phyloP scores from a whole-genome alignment of 1,140 invertebrate species.

The Agrilus planipennis region DNA sequence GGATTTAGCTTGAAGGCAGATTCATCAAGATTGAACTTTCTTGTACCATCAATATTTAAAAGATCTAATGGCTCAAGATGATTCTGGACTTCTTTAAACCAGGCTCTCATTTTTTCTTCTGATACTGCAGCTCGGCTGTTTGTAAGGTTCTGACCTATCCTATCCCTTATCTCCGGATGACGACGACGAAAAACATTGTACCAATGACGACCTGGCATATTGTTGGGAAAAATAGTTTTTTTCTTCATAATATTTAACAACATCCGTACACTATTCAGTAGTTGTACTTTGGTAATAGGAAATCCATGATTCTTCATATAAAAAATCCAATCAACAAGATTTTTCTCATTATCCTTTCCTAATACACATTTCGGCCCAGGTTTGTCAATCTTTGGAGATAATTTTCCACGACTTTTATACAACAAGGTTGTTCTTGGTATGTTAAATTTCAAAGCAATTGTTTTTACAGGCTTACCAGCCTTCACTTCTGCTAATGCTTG shows the following conservation, averaged over 20 bases:
- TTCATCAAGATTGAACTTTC: constrained; percentile 32
- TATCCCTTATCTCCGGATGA: constrained; percentile 17
- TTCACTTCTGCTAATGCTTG: no score
- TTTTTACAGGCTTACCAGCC: no score
- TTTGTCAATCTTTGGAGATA: no score
- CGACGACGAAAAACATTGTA: constrained; percentile 20
- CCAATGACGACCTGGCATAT: constrained; percentile 22
- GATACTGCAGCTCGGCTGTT: constrained; percentile 18
- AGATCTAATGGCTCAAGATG: constrained; percentile 11
- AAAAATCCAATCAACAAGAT: constrained; percentile 27
- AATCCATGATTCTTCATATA: constrained; percentile 27
- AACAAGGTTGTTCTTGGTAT: no score
- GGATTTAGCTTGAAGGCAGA: constrained; percentile 27
- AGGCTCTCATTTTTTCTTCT: constrained; percentile 14
- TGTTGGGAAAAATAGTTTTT: constrained; percentile 23
- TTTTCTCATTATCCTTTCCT: constrained; percentile 22
- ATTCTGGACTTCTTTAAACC: constrained; percentile 19
- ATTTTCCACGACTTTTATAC: no score
- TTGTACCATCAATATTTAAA: constrained; percentile 12
- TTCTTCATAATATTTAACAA: constrained; percentile 23
- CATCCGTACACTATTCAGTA: constrained; percentile 30
- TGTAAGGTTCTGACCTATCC: constrained; percentile 23
- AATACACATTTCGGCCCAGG: constrained; percentile 24
- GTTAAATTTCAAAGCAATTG: no score
- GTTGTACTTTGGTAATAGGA: constrained; percentile 27